These are phyloP conservation scores for Macropodus opercularis DNA, from an alignment of 2,797 vertebrate species.

Conservation along the genomic window DNA sequence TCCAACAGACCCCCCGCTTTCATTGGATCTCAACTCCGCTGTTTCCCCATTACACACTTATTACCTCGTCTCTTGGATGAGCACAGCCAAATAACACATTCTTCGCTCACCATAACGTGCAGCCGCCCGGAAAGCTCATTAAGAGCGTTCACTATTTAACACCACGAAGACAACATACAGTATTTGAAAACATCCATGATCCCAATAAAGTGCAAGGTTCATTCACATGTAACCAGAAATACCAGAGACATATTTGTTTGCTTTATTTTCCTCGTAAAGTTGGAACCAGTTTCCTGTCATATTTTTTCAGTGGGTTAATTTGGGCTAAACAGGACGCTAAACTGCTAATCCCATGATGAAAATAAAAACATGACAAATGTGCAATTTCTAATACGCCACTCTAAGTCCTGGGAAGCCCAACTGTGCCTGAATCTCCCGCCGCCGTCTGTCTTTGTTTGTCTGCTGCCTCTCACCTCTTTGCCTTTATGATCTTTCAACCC, in stretches of 20 bases:
- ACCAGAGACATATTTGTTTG: conserved; percentile 9
- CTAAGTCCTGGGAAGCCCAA: not conserved
- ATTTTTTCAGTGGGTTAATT: conserved; percentile 6
- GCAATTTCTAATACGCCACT: conserved; percentile 15
- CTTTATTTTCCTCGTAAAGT: conserved; percentile 13
- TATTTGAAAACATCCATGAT: conserved; percentile 44
- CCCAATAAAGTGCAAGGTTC: conserved; percentile 26
- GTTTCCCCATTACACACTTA: conserved; percentile 73
- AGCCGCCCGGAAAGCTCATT: conserved; percentile 71
- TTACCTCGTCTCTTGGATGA: conserved; percentile 69
- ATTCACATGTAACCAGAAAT: conserved; percentile 12
- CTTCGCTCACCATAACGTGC: conserved; percentile 62
- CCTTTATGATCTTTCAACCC: conserved; percentile 25
- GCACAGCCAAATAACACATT: conserved; percentile 69
- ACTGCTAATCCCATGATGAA: conserved; percentile 7
- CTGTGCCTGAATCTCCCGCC: not conserved
- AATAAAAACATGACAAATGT: conserved; percentile 19
- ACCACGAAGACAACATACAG: conserved; percentile 38
- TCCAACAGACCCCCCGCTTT: conserved; percentile 56
- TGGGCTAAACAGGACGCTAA: not conserved
- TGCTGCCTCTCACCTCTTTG: conserved; percentile 22
- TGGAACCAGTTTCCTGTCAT: not conserved
- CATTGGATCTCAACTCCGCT: conserved; percentile 55
- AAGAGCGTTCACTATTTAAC: conserved; percentile 65
- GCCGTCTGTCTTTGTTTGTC: conserved; percentile 5